Conservation (phyloP, 2,888 invertebrate genomes). For the Lissonota sp. region DNA sequence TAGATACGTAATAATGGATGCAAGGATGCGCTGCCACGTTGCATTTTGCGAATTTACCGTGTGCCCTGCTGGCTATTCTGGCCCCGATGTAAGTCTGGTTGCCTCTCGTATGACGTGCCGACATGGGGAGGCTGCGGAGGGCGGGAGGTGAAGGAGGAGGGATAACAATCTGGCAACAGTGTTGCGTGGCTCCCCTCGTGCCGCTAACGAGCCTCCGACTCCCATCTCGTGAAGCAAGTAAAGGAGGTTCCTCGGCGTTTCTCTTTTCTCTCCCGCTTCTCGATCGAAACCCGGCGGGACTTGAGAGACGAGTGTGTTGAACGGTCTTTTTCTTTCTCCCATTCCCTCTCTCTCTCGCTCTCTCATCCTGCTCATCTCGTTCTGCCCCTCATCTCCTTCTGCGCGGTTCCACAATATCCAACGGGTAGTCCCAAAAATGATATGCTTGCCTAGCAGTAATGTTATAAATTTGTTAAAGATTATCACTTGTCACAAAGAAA, state of each 20-base stretch:
- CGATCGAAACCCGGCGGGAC: not conserved
- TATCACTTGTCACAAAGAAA: not conserved
- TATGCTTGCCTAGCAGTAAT: not conserved
- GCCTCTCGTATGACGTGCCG: constrained; percentile 12
- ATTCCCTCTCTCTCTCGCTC: not conserved
- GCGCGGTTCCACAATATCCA: not conserved
- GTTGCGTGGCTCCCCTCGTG: constrained; percentile 78
- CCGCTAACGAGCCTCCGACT: constrained; percentile 80
- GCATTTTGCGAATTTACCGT: constrained; percentile 46
- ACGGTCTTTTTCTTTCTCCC: constrained; percentile 6
- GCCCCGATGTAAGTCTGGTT: constrained; percentile 25
- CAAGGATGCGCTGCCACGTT: constrained; percentile 37
- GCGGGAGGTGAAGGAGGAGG: constrained; percentile 60
- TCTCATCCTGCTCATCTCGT: not conserved
- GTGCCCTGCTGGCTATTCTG: constrained; percentile 3
- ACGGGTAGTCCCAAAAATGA: constrained; percentile 7
- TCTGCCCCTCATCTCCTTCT: not conserved
- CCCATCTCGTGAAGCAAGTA: constrained; percentile 68
- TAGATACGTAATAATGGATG: constrained; percentile 13
- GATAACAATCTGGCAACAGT: constrained; percentile 81
- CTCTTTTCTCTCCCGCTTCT: not conserved
- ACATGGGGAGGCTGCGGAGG: constrained; percentile 34
- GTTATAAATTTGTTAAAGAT: not conserved
- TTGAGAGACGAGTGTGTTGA: too few relatives aligned
- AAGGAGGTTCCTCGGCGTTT: constrained; percentile 48